Conservation (phyloP, 2,113 vertebrate species). For the Tachuris rubrigastra region DNA sequence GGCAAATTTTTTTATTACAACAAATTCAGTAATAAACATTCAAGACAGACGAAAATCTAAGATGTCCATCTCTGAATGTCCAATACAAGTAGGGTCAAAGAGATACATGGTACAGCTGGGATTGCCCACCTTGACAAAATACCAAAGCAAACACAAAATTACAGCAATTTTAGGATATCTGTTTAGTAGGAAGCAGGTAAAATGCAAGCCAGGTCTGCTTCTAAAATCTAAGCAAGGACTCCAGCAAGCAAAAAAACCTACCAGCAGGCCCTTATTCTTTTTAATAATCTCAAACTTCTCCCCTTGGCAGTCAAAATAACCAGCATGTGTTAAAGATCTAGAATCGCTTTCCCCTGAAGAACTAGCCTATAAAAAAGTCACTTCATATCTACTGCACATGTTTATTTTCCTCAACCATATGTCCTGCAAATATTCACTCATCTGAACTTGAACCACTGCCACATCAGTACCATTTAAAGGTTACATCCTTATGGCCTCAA, state of each 20-base stretch:
- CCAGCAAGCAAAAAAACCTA: not conserved
- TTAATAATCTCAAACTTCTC: not conserved
- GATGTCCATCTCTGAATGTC: not conserved
- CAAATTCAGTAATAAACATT: not conserved
- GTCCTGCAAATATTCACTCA: not conserved
- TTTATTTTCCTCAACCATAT: not conserved
- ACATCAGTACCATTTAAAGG: not conserved
- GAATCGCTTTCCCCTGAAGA: not conserved
- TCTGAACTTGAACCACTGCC: not conserved
- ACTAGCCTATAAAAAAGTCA: not conserved
- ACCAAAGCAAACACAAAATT: not conserved
- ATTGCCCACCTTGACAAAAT: not conserved
- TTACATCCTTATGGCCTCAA: not conserved
- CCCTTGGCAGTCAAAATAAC: not conserved
- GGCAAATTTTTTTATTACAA: not conserved
- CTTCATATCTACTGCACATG: not conserved
- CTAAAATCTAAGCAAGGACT: not conserved
- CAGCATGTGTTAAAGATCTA: not conserved
- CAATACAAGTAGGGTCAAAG: not conserved
- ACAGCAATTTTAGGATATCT: not conserved
- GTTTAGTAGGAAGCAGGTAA: not conserved
- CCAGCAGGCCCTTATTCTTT: not conserved
- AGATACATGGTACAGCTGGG: not conserved
- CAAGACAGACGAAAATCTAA: not conserved
- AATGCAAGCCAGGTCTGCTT: not conserved